Evolutionary conservation across 2,888 invertebrate genomes (phyloP).

Genomic region (Xestia sexstrigata): DNA sequence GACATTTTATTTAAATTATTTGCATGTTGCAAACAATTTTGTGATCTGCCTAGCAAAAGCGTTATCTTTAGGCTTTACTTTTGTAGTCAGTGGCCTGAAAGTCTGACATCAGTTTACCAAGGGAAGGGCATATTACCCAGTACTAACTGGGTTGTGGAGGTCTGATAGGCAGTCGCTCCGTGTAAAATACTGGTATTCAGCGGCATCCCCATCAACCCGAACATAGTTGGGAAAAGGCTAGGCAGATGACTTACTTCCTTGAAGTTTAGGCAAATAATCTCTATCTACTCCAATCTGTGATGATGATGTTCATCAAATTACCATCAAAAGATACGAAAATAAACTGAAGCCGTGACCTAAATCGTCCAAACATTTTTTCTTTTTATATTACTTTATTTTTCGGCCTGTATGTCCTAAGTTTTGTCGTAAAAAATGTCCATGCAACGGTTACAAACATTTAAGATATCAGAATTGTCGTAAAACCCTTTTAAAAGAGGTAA

Average conservation of each 20-base stretch:
- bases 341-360: neutral
- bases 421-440: constrained; percentile 33
- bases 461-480: constrained; percentile 69
- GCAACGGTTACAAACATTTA: constrained; percentile 58
- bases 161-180: too few relatives aligned
- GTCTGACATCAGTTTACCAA: neutral
- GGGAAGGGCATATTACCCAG: neutral
- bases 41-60: too few relatives aligned
- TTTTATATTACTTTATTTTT: constrained; percentile 5
- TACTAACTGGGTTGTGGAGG: neutral
- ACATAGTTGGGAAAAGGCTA: neutral
- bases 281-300: neutral
- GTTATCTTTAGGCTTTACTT: too few relatives aligned
- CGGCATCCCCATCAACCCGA: too few relatives aligned
- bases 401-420: constrained; percentile 26
- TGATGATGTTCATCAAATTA: neutral
- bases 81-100: neutral
- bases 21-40: too few relatives aligned
- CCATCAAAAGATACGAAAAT: neutral
- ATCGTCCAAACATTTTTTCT: neutral
- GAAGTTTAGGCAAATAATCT: neutral
- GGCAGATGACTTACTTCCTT: neutral
- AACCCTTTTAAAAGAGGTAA: constrained; percentile 71
- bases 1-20: too few relatives aligned
- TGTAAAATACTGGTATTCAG: too few relatives aligned